Conservation (phyloP, 2,113 vertebrate genomes). For the Catharus bicknelli region DNA sequence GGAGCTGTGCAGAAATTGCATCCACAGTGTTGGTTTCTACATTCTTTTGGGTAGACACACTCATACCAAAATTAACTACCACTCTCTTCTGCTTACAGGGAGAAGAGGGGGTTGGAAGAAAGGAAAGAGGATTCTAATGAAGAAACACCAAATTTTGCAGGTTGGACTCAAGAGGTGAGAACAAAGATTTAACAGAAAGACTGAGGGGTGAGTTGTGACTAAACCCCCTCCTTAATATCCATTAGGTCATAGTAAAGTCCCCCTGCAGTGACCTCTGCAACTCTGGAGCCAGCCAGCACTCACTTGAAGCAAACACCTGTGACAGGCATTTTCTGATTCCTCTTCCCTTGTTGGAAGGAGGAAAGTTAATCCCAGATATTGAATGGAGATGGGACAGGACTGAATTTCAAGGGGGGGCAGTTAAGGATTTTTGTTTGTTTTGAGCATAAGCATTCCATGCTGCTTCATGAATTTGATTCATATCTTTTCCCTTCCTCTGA, state of each 20-base stretch:
- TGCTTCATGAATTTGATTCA: not conserved
- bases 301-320: not conserved
- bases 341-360: not conserved
- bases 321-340: not conserved
- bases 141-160: not conserved
- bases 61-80: not conserved
- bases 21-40: not conserved
- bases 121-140: not conserved
- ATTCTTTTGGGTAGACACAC: not conserved
- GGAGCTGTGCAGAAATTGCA: not conserved
- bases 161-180: not conserved
- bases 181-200: not conserved
- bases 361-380: not conserved
- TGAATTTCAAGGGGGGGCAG: not conserved
- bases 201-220: not conserved
- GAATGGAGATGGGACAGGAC: not conserved
- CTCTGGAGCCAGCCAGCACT: not conserved
- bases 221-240: not conserved
- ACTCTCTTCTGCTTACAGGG: not conserved
- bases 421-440: not conserved
- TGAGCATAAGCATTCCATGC: not conserved
- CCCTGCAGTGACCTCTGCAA: not conserved
- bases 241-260: rapidly evolving
- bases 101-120: not conserved
- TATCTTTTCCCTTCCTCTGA: not conserved